Conservation (phyloP, 2,113 vertebrate species). For the Charadrius vociferus region DNA sequence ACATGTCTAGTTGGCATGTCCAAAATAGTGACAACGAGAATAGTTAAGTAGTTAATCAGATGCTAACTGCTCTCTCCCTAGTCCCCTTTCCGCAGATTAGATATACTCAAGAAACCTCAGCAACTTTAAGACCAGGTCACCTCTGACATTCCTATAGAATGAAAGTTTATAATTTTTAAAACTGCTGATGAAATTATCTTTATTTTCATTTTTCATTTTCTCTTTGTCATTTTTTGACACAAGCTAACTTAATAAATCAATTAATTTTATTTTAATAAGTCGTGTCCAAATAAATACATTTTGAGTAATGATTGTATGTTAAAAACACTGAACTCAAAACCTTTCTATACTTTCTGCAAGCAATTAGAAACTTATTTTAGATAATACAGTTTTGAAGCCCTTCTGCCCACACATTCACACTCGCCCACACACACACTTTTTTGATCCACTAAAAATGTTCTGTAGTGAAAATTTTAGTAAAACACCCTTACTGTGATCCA, state of each 20-base stretch:
- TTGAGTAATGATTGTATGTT: background rate
- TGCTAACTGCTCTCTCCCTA: background rate
- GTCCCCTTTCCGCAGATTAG: background rate
- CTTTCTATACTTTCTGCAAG: background rate
- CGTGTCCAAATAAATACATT: background rate
- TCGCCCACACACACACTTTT: background rate
- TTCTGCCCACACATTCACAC: background rate
- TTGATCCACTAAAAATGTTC: background rate
- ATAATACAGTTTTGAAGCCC: background rate
- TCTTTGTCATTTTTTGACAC: background rate
- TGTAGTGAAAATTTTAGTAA: background rate
- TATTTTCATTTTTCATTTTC: background rate
- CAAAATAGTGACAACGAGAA: background rate
- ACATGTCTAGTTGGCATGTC: accelerated
- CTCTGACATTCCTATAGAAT: background rate
- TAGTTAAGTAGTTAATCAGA: background rate
- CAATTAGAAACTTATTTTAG: background rate
- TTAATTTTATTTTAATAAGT: background rate
- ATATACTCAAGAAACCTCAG: background rate
- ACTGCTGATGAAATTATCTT: background rate
- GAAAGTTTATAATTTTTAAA: background rate
- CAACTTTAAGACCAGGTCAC: background rate
- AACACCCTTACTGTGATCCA: background rate
- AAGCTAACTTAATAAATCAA: background rate
- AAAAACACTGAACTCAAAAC: background rate